Conservation (phyloP, 1,140 invertebrate species). For the Panonychus citri region DNA sequence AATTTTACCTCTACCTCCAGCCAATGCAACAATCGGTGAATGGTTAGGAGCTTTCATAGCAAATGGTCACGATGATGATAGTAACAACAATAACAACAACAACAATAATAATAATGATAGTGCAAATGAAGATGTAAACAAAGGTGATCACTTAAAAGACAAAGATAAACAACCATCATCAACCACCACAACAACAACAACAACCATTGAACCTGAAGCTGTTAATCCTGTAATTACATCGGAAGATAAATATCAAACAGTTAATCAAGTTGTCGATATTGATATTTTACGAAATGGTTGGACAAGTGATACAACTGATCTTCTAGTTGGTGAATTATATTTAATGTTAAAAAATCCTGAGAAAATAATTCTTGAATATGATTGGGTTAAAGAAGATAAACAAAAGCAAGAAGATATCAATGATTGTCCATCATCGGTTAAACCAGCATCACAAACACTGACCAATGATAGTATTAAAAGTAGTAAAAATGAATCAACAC, state of each 20-base stretch:
- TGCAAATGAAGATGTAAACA: neutral
- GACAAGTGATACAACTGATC: constrained; percentile 3
- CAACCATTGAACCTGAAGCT: neutral
- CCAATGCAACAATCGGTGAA: constrained; percentile 8
- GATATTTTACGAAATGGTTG: constrained; percentile 5
- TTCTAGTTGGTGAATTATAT: constrained; percentile 11
- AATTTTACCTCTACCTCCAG: constrained; percentile 5
- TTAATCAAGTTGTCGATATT: neutral
- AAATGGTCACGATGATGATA: neutral
- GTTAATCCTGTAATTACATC: neutral
- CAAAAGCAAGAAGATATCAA: neutral
- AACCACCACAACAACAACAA: neutral
- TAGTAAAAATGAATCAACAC: neutral
- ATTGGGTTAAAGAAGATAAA: neutral
- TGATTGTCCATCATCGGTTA: too few relatives aligned
- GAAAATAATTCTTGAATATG: constrained; percentile 9
- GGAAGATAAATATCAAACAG: neutral
- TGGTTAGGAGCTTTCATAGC: constrained; percentile 3
- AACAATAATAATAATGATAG: neutral
- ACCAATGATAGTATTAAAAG: neutral
- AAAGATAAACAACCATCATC: neutral
- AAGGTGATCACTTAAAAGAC: neutral
- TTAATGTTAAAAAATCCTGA: constrained; percentile 5
- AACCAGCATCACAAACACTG: too few relatives aligned
- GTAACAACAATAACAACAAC: neutral